These are phyloP conservation scores for Phyllostomus hastatus DNA, from an alignment of 2,113 vertebrate species.

Conservation along the genomic window DNA sequence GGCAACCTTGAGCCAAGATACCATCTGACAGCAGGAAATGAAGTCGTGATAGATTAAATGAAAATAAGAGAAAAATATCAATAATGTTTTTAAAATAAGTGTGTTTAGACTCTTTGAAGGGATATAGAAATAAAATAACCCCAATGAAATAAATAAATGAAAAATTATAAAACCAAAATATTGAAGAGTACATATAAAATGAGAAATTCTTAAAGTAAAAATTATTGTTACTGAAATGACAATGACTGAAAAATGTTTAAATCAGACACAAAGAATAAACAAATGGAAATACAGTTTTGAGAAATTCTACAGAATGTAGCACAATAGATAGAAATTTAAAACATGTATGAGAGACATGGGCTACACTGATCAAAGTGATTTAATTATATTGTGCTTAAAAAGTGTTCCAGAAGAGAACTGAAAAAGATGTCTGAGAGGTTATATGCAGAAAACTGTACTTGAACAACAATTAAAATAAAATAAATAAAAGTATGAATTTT, in stretches of 20 bases:
- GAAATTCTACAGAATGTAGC: background rate
- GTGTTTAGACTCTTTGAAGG: background rate
- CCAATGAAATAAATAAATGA: background rate
- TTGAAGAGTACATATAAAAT: background rate
- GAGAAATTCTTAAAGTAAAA: background rate
- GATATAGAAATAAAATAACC: background rate
- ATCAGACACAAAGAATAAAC: background rate
- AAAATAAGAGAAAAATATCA: slow-evolving; percentile 4
- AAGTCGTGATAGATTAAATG: slow-evolving; percentile 36
- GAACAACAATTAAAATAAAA: too few species aligned
- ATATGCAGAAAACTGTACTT: background rate
- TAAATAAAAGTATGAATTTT: background rate
- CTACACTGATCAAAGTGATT: background rate
- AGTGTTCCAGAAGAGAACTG: background rate
- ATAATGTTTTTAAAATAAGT: slow-evolving; percentile 6
- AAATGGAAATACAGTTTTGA: background rate
- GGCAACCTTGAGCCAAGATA: background rate
- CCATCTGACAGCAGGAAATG: background rate
- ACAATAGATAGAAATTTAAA: background rate
- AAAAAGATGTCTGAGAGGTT: background rate
- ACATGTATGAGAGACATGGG: background rate
- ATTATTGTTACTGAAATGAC: background rate
- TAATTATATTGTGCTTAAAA: background rate
- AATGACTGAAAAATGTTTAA: background rate
- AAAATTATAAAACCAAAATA: background rate